Evolutionary conservation across 2,888 invertebrate species (phyloP).

Genomic region (Liodrosophila aerea): DNA sequence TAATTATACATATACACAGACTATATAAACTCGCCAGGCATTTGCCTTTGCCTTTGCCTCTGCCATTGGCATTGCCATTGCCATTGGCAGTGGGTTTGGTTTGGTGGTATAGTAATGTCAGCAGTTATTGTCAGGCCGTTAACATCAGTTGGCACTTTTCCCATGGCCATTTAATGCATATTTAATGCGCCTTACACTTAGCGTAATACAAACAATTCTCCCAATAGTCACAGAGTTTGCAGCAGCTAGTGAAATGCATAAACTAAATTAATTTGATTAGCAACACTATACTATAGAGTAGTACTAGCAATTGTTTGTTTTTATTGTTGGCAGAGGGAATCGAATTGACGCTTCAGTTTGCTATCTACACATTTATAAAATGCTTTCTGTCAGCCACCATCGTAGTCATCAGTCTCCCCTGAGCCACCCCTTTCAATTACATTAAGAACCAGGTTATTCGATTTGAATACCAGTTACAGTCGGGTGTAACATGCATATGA

Average conservation of each 20-base stretch:
- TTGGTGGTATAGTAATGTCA: constrained; percentile 23
- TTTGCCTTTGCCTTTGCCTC: background rate
- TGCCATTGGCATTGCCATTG: constrained; percentile 10
- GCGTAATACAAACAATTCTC: constrained; percentile 7
- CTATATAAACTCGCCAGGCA: too few species aligned
- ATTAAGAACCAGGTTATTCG: constrained; percentile 27
- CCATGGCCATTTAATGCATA: constrained; percentile 64
- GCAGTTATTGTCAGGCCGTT: constrained; percentile 39
- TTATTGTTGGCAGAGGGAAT: constrained; percentile 19
- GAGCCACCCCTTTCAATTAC: constrained; percentile 50
- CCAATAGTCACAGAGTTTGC: background rate
- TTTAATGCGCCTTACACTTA: constrained; percentile 53
- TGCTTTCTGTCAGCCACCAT: background rate
- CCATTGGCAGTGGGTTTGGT: constrained; percentile 17
- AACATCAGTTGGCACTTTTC: constrained; percentile 57
- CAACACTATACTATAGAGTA: constrained; percentile 11
- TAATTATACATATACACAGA: constrained; percentile 35
- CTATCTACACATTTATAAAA: constrained; percentile 29
- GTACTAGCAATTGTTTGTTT: constrained; percentile 37
- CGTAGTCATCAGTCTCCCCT: too few species aligned
- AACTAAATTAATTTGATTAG: constrained; percentile 63
- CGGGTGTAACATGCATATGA: background rate
- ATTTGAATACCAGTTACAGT: constrained; percentile 10
- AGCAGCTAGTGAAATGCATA: constrained; percentile 52
- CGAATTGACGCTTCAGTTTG: constrained; percentile 38